Base-by-base conservation (phyloP, 2,797 vertebrate species). In the Lacerta viridis region DNA sequence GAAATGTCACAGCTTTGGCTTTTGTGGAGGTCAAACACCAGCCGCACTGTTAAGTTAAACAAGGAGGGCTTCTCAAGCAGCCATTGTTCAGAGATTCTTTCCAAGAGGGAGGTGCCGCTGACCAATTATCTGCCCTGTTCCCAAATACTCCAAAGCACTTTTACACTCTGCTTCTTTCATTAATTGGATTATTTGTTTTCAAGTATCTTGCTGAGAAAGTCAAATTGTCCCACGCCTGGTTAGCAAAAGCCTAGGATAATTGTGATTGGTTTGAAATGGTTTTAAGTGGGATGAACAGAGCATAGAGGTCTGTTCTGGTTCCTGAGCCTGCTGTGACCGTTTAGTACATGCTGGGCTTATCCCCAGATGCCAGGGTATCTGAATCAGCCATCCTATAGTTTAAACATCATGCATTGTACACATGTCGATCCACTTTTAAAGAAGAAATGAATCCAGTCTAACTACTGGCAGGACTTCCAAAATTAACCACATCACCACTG, bases 111-210 rank as follows among this genome's bases (percentile, higher is more conserved):
- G 0, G 0, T 87, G 83, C 84, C 3, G 68, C 82, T 5, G 13
- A 87, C 88, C 91, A 59, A 66, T 93, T 82, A 71, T 91, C 80
- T 90, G 81, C 80, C 43, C 80, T 90, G 66, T 93, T 93, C 87
- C 43, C 72, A 90, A 74, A 55, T 64, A 80, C 91, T 94, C 94
- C 39, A 46, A 90, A 94, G 61, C 29, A 82, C 76, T 93, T 93
- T 93, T 92, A 91, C 88, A 92, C 84, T 92, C 86, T 90, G 85
- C 74, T 95, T 94, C 93, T 91, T 91, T 87, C 82, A 90, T 89
- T 95, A 92, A 95, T 93, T 93, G 90, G 69, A 84, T 93, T 93
- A 90, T 93, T 95, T 95, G 81, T 43, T 94, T 94, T 92, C 92
- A 90, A 90, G 39, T 64, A 90, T 92, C 72, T 87, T 92, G 91